Percentiles rank a stretch among this genome's conserved stretches.
Conservation (phyloP, 2,797 vertebrate species). For the Notolabrus celidotus region DNA sequence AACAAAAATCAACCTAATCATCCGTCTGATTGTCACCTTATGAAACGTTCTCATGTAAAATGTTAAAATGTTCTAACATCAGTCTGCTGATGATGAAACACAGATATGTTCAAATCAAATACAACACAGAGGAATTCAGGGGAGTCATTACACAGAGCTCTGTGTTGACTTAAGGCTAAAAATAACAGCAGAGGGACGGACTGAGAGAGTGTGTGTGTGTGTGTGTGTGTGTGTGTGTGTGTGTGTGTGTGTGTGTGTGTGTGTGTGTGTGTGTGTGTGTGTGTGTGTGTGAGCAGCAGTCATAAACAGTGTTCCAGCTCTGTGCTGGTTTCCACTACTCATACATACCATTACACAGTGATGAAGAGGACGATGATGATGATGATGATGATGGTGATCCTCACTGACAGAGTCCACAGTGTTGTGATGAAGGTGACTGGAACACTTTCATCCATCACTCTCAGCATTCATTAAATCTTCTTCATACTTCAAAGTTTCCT, state of each 20-base stretch:
- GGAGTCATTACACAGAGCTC: conserved; percentile 27
- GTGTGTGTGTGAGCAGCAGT: neutral
- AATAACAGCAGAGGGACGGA: conserved; percentile 59
- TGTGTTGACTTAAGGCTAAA: conserved; percentile 70
- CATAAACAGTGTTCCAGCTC: conserved; percentile 29
- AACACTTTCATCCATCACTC: conserved; percentile 36
- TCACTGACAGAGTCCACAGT: neutral
- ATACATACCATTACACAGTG: conserved; percentile 12
- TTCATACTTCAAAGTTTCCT: neutral
- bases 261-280: neutral
- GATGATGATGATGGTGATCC: neutral
- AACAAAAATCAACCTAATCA: too few relatives aligned
- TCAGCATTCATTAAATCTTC: neutral
- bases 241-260: neutral
- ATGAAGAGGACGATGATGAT: conserved; percentile 1
- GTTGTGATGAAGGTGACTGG: neutral
- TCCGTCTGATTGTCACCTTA: too few relatives aligned
- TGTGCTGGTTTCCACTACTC: conserved; percentile 11
- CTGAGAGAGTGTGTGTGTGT: neutral
- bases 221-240: neutral
- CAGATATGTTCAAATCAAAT: neutral
- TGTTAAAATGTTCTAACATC: neutral
- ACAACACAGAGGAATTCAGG: conserved; percentile 49
- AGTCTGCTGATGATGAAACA: too few relatives aligned
- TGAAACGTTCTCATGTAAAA: too few relatives aligned